Conservation (phyloP, 2,888 invertebrate genomes). For the Fragum whitleyi region DNA sequence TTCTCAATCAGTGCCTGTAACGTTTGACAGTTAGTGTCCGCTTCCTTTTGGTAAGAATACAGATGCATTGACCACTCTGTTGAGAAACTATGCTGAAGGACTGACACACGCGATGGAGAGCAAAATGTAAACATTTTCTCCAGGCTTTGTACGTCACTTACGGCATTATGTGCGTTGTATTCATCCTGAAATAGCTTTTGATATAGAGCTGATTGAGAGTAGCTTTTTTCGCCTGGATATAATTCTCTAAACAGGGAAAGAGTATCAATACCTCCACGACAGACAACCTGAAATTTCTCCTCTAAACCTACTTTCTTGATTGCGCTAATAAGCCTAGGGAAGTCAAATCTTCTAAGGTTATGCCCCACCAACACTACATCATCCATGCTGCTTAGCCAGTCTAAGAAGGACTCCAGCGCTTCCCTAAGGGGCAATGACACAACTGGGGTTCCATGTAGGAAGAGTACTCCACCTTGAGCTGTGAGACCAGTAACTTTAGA, state of each 20-base stretch:
- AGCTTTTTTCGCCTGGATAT: constrained; percentile 21
- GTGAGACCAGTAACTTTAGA: constrained; percentile 43
- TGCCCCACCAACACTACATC: constrained; percentile 37
- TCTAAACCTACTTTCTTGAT: constrained; percentile 1
- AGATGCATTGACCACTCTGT: constrained; percentile 2
- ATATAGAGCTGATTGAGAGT: constrained; percentile 31
- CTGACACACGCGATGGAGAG: neutral
- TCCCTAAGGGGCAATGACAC: constrained; percentile 9
- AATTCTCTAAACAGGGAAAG: constrained; percentile 29
- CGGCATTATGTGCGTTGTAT: constrained; percentile 48
- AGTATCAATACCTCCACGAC: constrained; percentile 30
- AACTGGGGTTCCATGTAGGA: constrained; percentile 33
- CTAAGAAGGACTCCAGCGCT: constrained; percentile 15
- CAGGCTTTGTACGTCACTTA: constrained; percentile 41
- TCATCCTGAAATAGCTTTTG: constrained; percentile 15
- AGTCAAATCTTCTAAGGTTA: constrained; percentile 43
- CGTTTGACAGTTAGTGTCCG: constrained; percentile 13
- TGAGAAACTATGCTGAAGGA: constrained; percentile 23
- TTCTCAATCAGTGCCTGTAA: constrained; percentile 1
- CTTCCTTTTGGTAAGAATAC: neutral
- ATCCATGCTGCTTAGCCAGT: constrained; percentile 6
- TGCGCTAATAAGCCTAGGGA: constrained; percentile 33
- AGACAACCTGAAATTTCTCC: constrained; percentile 12
- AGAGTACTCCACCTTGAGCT: constrained; percentile 31
- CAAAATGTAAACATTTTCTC: constrained; percentile 23